Evolutionary conservation across 2,888 invertebrate genomes (phyloP).

Genomic region (Encarsia formosa): DNA sequence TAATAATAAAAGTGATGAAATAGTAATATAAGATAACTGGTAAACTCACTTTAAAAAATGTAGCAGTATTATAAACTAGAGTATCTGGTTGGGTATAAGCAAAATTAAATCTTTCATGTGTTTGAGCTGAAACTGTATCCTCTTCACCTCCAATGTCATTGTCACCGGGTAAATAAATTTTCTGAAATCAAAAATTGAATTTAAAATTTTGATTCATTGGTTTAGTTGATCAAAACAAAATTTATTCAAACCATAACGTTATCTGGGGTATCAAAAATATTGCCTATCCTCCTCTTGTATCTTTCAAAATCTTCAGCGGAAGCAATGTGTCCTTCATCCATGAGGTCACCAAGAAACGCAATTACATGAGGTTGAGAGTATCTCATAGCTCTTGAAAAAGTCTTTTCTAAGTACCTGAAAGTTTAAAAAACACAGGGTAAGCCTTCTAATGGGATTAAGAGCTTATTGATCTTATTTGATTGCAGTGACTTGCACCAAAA

Average conservation of each 20-base stretch:
- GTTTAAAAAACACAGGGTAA: background rate
- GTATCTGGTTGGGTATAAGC: slow-evolving; percentile 60
- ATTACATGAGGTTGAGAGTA: slow-evolving; percentile 78
- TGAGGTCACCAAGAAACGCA: slow-evolving; percentile 87
- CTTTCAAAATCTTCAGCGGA: slow-evolving; percentile 65
- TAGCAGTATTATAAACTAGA: slow-evolving; percentile 59
- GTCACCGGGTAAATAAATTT: slow-evolving; percentile 88
- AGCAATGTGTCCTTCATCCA: slow-evolving; percentile 89
- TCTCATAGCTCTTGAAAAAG: slow-evolving; percentile 68
- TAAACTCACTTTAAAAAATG: slow-evolving; percentile 73
- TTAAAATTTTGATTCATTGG: background rate
- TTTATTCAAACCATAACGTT: slow-evolving; percentile 39
- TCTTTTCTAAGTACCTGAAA: slow-evolving; percentile 71
- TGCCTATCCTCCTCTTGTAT: slow-evolving; percentile 71
- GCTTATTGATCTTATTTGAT: no score
- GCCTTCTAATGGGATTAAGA: background rate
- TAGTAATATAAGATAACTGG: no score
- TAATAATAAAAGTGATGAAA: no score
- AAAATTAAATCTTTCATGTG: slow-evolving; percentile 66
- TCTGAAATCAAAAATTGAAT: slow-evolving; percentile 52
- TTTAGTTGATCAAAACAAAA: background rate
- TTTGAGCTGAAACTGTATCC: slow-evolving; percentile 67
- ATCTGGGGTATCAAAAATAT: slow-evolving; percentile 57
- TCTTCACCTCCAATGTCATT: slow-evolving; percentile 97
- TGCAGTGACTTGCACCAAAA: no score